phyloP scores from a whole-genome alignment of 2,888 invertebrate species.

The Cataglyphis albicans region DNA sequence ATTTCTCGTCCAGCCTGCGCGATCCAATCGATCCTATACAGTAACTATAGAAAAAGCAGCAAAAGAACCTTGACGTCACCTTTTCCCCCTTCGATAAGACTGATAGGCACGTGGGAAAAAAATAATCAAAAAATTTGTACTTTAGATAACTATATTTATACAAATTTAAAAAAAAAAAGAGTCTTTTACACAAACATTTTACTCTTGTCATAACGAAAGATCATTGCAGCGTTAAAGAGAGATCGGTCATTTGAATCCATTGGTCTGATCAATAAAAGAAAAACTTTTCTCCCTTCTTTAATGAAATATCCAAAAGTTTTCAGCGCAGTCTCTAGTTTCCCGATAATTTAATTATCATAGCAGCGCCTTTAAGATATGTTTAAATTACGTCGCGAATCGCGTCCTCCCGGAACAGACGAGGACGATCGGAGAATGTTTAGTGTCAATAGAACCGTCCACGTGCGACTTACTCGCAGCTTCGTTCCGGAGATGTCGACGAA shows the following conservation, averaged over 20 bases:
- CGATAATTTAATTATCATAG: not conserved
- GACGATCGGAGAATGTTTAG: conserved; percentile 14
- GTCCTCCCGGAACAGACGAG: not conserved
- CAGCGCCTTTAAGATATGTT: not conserved
- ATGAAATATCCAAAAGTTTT: not conserved
- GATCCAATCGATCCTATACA: conserved; percentile 2
- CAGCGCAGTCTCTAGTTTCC: not conserved
- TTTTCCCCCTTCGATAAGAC: not conserved
- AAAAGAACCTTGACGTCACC: not conserved
- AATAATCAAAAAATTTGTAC: not conserved
- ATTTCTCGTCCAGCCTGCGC: conserved; percentile 28
- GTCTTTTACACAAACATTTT: not conserved
- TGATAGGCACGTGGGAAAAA: not conserved
- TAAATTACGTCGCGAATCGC: not conserved
- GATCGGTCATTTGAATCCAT: not conserved
- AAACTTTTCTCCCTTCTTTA: not conserved
- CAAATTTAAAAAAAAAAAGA: not conserved
- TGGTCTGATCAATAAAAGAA: not conserved
- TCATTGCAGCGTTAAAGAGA: not conserved
- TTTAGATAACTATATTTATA: not conserved
- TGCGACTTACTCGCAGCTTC: conserved; percentile 9
- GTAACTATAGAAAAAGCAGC: not conserved
- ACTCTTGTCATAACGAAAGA: not conserved
- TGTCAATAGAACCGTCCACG: conserved; percentile 41
- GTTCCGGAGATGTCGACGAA: not conserved